These are phyloP conservation scores for Romanogobio albipinnatus DNA, from an alignment of 2,113 vertebrate genomes.

Conservation along the genomic window DNA sequence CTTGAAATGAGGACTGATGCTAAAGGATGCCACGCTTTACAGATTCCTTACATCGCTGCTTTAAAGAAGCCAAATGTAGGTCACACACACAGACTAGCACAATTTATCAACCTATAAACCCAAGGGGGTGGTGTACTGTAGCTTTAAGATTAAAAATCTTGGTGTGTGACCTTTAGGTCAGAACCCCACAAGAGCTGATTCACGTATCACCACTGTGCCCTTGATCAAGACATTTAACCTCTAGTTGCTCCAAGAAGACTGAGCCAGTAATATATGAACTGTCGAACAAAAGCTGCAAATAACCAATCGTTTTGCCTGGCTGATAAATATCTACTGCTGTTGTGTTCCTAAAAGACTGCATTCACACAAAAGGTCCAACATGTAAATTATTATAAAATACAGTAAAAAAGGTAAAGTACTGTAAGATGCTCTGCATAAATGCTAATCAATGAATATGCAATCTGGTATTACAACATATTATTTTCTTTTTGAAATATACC, in stretches of 20 bases:
- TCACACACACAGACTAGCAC: conserved; percentile 3
- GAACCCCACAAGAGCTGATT: background rate
- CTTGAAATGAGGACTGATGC: conserved; percentile 12
- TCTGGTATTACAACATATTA: too few species aligned
- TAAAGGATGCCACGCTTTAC: background rate
- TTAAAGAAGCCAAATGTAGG: conserved; percentile 38
- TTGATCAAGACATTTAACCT: background rate
- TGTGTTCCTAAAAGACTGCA: background rate
- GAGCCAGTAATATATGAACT: background rate
- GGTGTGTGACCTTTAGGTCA: background rate
- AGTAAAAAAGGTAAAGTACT: background rate
- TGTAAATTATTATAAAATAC: background rate
- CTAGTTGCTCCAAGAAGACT: background rate
- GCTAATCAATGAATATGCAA: background rate
- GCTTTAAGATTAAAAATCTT: background rate
- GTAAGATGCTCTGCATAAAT: background rate
- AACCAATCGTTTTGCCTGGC: background rate
- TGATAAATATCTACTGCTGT: background rate
- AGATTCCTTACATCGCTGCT: background rate
- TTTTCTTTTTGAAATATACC: too few species aligned
- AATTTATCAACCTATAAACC: conserved; percentile 16
- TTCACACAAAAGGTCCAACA: background rate
- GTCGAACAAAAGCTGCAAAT: background rate
- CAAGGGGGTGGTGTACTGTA: background rate
- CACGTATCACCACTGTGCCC: background rate